Conservation (phyloP, 1,140 invertebrate species). For the Zeugodacus cucurbitae region DNA sequence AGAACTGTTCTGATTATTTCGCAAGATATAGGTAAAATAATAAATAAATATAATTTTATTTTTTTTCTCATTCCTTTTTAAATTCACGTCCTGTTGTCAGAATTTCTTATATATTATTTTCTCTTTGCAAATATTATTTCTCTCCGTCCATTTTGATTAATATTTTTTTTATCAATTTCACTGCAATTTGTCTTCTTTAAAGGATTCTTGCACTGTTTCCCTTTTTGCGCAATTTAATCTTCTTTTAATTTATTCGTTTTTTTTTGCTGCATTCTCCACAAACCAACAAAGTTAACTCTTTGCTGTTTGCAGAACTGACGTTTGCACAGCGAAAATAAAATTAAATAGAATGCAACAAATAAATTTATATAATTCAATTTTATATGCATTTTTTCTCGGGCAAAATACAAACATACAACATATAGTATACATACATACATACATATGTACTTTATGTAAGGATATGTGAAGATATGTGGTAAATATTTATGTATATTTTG, state of each 20-base stretch:
- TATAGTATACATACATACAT: not conserved
- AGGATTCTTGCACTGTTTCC: not conserved
- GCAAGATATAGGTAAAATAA: no score
- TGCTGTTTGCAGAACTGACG: not conserved
- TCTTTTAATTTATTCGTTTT: not conserved
- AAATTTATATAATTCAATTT: not conserved
- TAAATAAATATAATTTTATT: no score
- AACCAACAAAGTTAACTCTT: not conserved
- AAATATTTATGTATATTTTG: no score
- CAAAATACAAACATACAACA: not conserved
- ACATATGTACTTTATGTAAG: not conserved
- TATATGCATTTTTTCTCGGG: not conserved
- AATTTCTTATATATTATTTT: no score
- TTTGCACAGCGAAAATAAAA: not conserved
- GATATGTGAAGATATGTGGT: no score
- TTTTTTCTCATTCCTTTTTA: no score
- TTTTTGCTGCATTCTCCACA: not conserved
- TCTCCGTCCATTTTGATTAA: not conserved
- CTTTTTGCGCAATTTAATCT: slow-evolving; percentile 10
- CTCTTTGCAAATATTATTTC: not conserved
- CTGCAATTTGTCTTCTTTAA: not conserved
- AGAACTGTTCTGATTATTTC: no score
- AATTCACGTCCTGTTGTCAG: no score
- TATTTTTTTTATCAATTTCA: not conserved
- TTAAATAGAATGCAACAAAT: not conserved